Base-by-base conservation (phyloP, 2,113 vertebrate species). In the Cyprinodon tularosa region DNA sequence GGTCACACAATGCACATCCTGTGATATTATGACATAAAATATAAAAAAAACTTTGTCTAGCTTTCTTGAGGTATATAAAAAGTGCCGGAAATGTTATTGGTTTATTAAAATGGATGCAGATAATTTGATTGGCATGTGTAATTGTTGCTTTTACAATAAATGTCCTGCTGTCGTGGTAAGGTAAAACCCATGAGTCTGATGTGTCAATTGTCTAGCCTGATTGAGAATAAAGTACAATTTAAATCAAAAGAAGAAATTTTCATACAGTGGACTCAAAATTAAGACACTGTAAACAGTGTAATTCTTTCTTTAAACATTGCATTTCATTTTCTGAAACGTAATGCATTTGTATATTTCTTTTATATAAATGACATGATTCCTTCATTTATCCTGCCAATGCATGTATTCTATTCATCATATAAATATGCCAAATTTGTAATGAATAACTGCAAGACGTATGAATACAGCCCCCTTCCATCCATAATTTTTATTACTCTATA, bases 211-310 rank as follows among this genome's bases (percentile, higher is more conserved):
- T 50, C 20, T 2, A 11, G 8, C 68, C 53, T 2, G 53, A 13
- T 12, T 50, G 12, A 39, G 15, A 44, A 29, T 29, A 42, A 2
- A 59, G 12, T 2, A 71, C 68, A 68, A 50, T n/a, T 3, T 48
- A 12, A 38, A 6, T 15, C 40, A 22, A 20, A 47, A 76, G 64
- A 84, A 65, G 73, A 74, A 64, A 66, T 65, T 81, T 61, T 84
- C 53, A 84, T 82, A 80, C 63, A 87, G 76, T 86, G 60, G 70
- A 76, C 66, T 81, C 45, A 65, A 86, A 80, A 90, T 91, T 76
- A 88, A 90, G 82, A 74, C 75, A 71, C 80, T 82, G 42, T 84
- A 60, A 82, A 79, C 88, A 83, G 20, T n/a, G 20, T 6, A 1
- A 53, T 53, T 53, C 7, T 50, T 17, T 50, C 48, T 7, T 50